phyloP scores from a whole-genome alignment of 2,113 vertebrate species.

The Grantiella picta region DNA sequence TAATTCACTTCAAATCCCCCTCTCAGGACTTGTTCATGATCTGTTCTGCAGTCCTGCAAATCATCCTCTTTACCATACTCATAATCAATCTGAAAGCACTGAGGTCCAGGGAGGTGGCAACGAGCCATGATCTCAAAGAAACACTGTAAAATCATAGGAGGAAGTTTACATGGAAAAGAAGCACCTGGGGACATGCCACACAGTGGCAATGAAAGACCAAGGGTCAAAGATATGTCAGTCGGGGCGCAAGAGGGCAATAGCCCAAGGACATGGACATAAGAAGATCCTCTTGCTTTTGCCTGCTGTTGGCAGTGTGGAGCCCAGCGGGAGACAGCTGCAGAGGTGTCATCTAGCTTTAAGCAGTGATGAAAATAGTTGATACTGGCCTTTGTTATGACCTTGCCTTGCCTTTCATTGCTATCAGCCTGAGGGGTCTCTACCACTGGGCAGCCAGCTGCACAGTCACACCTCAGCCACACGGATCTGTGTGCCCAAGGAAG shows the following conservation, averaged over 20 bases:
- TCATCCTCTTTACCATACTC: not conserved
- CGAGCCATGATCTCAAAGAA: not conserved
- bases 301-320: not conserved
- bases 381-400: not conserved
- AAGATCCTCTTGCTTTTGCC: not conserved
- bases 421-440: not conserved
- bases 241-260: not conserved
- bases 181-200: constrained; percentile 25
- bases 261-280: not conserved
- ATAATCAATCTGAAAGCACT: not conserved
- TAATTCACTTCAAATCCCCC: constrained; percentile 4
- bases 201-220: constrained; percentile 14
- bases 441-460: not conserved
- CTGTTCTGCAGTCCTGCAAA: not conserved
- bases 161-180: not conserved
- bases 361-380: not conserved
- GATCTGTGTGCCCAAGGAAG: not conserved
- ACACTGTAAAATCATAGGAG: not conserved
- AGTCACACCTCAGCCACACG: not conserved
- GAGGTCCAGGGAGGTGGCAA: not conserved
- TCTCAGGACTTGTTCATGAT: not conserved
- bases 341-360: not conserved
- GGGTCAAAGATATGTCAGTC: not conserved
- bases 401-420: not conserved
- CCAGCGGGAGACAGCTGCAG: not conserved